These are phyloP conservation scores for Nebria brevicollis DNA, from an alignment of 2,888 invertebrate species.

Conservation along the genomic window DNA sequence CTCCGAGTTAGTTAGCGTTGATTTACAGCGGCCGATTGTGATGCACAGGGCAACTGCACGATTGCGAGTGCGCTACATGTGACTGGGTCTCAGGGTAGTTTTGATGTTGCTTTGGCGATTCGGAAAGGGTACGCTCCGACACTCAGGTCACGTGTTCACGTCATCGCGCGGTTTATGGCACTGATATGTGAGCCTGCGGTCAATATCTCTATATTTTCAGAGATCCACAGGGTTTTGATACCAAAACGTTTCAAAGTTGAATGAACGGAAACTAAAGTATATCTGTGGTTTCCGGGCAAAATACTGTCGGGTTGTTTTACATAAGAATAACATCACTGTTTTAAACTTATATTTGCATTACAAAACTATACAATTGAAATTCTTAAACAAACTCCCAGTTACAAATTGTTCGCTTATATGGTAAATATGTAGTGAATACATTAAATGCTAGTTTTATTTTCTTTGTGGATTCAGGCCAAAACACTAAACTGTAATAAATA, in stretches of 20 bases:
- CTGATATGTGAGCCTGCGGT: slow-evolving; percentile 42
- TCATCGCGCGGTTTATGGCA: slow-evolving; percentile 36
- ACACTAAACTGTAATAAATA: not conserved
- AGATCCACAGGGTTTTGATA: not conserved
- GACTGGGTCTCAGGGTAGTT: slow-evolving; percentile 7
- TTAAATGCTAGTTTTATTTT: not conserved
- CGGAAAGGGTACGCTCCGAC: not conserved
- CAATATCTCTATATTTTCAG: slow-evolving; percentile 14
- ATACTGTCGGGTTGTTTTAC: slow-evolving; percentile 26
- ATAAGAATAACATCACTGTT: slow-evolving; percentile 17
- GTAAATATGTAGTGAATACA: not conserved
- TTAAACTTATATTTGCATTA: slow-evolving; percentile 7
- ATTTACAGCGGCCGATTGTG: slow-evolving; percentile 43
- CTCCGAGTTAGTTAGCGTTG: slow-evolving; percentile 45
- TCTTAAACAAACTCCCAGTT: not conserved
- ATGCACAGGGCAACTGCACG: slow-evolving; percentile 30
- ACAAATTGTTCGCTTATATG: not conserved
- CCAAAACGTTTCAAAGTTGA: slow-evolving; percentile 13
- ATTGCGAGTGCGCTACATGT: slow-evolving; percentile 18
- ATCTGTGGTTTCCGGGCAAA: slow-evolving; percentile 3
- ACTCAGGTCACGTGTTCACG: slow-evolving; percentile 37
- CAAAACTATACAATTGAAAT: slow-evolving; percentile 4
- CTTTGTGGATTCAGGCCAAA: not conserved
- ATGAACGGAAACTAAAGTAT: not conserved
- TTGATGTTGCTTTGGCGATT: slow-evolving; percentile 5